Evolutionary conservation across 1,140 invertebrate genomes (phyloP), one percentile per base, ranked within the genome.

Genomic region (Sycobia sp.): DNA sequence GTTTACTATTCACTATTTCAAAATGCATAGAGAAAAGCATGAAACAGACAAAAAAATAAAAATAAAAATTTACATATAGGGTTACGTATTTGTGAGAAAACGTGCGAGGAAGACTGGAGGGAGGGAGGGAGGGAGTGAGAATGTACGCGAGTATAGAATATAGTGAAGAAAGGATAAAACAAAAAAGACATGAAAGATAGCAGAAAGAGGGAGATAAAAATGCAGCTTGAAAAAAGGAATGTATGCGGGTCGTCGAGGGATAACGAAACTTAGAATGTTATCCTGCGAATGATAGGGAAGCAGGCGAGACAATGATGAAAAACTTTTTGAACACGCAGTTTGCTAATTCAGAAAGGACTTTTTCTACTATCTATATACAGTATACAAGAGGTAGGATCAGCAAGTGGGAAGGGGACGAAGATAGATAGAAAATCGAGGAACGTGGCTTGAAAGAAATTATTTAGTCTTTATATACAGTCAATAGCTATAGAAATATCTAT

Each of bases 261-360:
- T 49, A 59, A 41, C 23, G 22, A 29, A 49, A 49, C 22, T 49
- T 59, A 22, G 34, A 59, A 57, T 36, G 25, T 23, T 56, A 57
- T 36, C 41, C 11, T n/a, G 27, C n/a, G 7, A 29, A 49, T 8
- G 5, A 10, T 10, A 29, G 27, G 11, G 22, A 8, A 47, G 22
- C n/a, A 32, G n/a, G 36, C 51, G 14, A 55, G 23, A 29, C 46
- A 55, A 25, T 27, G 39, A 43, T 7, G 9, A 34, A 55, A 55
- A 55, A 29, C n/a, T 27, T 32, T 22, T 27, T 2, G 2, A 49
- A 32, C 22, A 32, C n/a, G 29, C 29, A 11, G n/a, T n/a, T n/a
- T n/a, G n/a, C n/a, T n/a, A 23, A 54, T 41, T 41, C 38, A 2
- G 9, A 16, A 29, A 41, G 18, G 13, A 29, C 8, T 14, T 54